Base-by-base conservation (phyloP, 1,140 invertebrate species). In the Aphaenogaster ashmeadi region DNA sequence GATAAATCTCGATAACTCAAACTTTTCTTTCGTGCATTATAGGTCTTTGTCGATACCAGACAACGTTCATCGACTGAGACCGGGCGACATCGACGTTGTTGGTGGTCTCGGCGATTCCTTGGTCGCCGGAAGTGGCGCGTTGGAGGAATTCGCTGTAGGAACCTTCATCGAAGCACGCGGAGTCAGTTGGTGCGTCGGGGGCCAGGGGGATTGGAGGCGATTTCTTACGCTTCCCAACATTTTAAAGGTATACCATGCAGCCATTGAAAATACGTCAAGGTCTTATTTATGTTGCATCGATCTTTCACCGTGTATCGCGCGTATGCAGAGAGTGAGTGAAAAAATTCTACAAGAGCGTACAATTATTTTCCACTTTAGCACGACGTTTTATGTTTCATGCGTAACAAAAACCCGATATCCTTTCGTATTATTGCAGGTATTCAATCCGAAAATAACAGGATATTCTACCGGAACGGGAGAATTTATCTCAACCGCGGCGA, bases 21-120 rank as follows among this genome's bases (percentile, higher is more conserved):
- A 33, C 9, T 74, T 72, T 38, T 38, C 9, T 56, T 21, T 74
- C 21, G 5, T 56, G 36, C 2, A 3, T 87, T 79, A 52, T 11
- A 95, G 94, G 64, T 95, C 94, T 27, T 21, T 52, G 7, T 69
- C 75, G 7, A 58, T 89, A 60, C 96, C 96, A 21, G 92, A 93
- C 2, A 96, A 91, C 66, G 97, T 97, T 13, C 97, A 98, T 92
- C 92, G 94, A 81, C 95, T 98, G 6, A 94, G 97, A 60, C 98
- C 97, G 1, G 97, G 96, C 11, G 98, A 98, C 92, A 97, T 98
- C 54, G 97, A 98, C 80, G 97, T 98, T 2, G 96, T 98, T 7
- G 98, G 96, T 7, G 97, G 97, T 1, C 96, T 98, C 72, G 98
- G 98, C 7, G 98, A 98, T 93, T 98, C 97, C 0, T 92, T 98